Conservation (phyloP, 2,888 invertebrate species). For the Bimastos eiseni region DNA sequence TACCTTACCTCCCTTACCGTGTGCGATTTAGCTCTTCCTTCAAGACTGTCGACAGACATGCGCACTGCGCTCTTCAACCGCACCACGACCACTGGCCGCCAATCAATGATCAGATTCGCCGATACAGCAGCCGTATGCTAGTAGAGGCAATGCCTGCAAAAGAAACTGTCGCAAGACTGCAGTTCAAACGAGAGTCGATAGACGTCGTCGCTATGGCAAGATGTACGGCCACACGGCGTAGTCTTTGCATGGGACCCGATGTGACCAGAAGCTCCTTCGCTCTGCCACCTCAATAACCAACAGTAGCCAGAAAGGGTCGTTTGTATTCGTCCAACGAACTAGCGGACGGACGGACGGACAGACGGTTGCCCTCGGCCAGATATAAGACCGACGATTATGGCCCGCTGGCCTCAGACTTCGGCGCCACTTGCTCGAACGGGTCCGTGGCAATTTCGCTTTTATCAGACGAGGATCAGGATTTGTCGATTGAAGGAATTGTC, state of each 20-base stretch:
- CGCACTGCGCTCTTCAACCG: background rate
- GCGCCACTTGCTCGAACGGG: background rate
- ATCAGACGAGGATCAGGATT: background rate
- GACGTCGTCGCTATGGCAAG: background rate
- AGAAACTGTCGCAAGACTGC: background rate
- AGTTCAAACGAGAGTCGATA: constrained; percentile 13
- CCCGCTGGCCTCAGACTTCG: background rate
- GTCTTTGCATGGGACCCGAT: background rate
- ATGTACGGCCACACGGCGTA: background rate
- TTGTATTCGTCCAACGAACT: background rate
- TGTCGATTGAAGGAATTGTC: background rate
- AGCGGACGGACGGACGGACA: background rate
- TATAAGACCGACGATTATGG: background rate
- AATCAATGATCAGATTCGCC: constrained; percentile 6
- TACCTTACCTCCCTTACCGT: background rate
- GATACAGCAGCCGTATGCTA: background rate
- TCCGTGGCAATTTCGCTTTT: background rate
- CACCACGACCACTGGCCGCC: background rate
- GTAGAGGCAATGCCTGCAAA: background rate
- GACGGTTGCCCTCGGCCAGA: background rate
- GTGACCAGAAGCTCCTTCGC: background rate
- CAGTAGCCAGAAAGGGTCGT: background rate
- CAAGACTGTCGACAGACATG: background rate
- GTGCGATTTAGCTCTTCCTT: background rate
- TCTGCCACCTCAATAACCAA: background rate